Base-by-base conservation (phyloP, 2,797 vertebrate genomes). In the Microctenopoma lineatum region DNA sequence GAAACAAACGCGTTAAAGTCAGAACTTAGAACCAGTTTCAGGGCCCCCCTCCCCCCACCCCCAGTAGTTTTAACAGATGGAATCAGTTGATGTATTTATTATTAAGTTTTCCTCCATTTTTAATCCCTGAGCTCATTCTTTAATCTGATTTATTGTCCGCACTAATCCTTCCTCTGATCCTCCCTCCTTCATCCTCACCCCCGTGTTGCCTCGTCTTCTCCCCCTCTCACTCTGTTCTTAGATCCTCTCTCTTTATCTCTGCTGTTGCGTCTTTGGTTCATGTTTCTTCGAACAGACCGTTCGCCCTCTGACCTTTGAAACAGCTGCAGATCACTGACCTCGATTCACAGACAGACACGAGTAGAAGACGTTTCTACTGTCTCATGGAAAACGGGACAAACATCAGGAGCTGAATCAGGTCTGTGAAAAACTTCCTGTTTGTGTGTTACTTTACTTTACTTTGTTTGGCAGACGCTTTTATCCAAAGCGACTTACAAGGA, bases 61-160 rank as follows among this genome's bases (percentile, higher is more conserved):
- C 21, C 21, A 21, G 21, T 21, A 21, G 21, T 21, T 21, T 21
- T 21, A 21, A 21, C 21, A 21, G 21, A 21, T 21, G 21, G 32
- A 34, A 34, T 34, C 32, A 34, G 32, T 34, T 34, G 4, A 34
- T 34, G 4, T 34, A 34, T 5, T 1, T 5, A 34, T 34, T 5
- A 34, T 5, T 34, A 34, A 34, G 8, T 34, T 55, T 54, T n/a
- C 42, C 21, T 64, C 18, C 25, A 47, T 26, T 27, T 0, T 56
- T 76, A 61, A 76, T 76, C 61, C 21, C 27, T 47, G 55, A 26
- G 14, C 21, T 11, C 16, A 46, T n/a, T 7, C 18, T 60, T 70
- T 75, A 75, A 70, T 46, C 42, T 46, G 39, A 45, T 26, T 59
- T 32, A 4, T 59, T 48, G 26, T 27, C 27, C 21, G 15, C 0